Evolutionary conservation across 2,888 invertebrate genomes (phyloP), one percentile per base, ranked within the genome.

Genomic region (Dermolepida albohirtum): DNA sequence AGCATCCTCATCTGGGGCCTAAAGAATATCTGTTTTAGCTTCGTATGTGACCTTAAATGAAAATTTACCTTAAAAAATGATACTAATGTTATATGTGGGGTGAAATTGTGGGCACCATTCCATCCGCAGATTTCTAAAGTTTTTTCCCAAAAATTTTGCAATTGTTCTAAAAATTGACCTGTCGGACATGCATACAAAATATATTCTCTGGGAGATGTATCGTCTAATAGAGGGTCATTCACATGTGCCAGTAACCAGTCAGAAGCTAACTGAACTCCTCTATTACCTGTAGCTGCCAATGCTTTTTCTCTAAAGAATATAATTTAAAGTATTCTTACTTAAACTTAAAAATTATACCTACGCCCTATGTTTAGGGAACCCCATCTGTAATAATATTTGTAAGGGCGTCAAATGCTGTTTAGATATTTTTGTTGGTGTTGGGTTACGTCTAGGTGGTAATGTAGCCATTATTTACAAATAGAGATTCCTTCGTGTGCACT

Each of bases 171-270:
- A 72, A 96, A 87, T 0, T 87, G 84, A 1, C 94, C 94, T 0
- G 91, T 91, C 1, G 96, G 96, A 79, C 94, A 95, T 1, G 92
- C 91, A 80, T 96, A 96, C 49, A 96, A 85, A 66, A 95, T 92
- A 78, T 95, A 96, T 82, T 96, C 95, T 71, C 96, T 86, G 0
- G 93, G 92, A 40, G 88, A 87, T 54, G 89, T 88, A 59, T 90
- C 89, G 80, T 96, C 95, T 55, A 96, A 84, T 16, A 89, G 88
- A 0, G 92, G 87, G 83, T 96, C 96, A 78, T 93, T 92, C 0
- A 95, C 94, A 79, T 96, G 96, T 6, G 95, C 94, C 69, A 96
- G 81, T 10, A 96, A 84, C 96, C 96, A 96, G 80, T 96, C 95
- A 0, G 94, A 93, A 7, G 96, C 96, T 70, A 95, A 85, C 81